Base-by-base conservation (phyloP, 1,140 invertebrate species). In the Drosophila asahinai region DNA sequence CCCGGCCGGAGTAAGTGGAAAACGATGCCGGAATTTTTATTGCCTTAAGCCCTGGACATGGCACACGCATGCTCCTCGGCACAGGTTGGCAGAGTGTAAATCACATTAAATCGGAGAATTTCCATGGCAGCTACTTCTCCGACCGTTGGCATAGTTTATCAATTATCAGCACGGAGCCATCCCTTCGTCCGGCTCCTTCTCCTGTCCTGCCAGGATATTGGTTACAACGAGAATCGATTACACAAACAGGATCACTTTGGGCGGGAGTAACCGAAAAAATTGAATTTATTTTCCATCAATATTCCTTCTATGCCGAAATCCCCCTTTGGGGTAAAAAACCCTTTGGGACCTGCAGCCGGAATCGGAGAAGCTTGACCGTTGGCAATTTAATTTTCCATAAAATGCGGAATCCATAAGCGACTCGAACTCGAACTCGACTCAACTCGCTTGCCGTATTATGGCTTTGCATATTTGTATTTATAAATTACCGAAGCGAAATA, bases 261-360 rank as follows among this genome's bases (percentile, higher is more conserved):
- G 36, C 17, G n/a, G 12, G 12, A 25, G 30, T 17, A 12, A 22
- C 42, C 22, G 27, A 80, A 67, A 79, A 83, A 80, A 84, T 70
- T 63, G 62, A 81, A 86, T 86, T 84, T 84, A 81, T 81, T 81
- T 86, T 61, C 78, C 78, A 78, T 84, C 82, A 86, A 86, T 84
- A 55, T 77, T 77, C 62, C 65, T 66, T 54, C 76, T 62, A 70
- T 66, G 52, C 38, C 51, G 36, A 57, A 55, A 55, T 51, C 33
- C 48, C 54, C 30, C 12, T 19, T n/a, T 5, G 33, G 12, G 33
- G 38, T 15, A 17, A 48, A 49, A 43, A 72, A 17, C 52, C 66
- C 70, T 42, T 72, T 42, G 12, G 71, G 54, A 36, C 33, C 33
- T 33, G 33, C 33, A 11, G 9, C 9, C 36, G 9, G 45, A 33